Evolutionary conservation across 92 coral and sea anemone genomes (phyloP), one percentile per base, ranked within the genome.

Genomic region (Parazoanthus atlanticus): DNA sequence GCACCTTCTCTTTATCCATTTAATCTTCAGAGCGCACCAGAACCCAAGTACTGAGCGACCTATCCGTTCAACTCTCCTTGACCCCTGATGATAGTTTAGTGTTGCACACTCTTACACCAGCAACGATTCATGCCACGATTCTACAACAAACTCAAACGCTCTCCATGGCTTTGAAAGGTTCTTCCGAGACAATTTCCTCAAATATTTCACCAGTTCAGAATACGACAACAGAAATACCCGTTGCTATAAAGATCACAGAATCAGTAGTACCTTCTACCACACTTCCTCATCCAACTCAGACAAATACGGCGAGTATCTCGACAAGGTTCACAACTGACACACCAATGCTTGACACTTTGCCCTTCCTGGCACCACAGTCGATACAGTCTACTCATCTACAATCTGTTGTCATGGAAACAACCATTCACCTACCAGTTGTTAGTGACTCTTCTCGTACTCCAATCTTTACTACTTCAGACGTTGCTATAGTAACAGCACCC

Each of bases 391-490:
- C 76, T 71, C 21, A 17, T 29, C 17, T 71, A 71, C 76, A 71
- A 29, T 71, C 36, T 71, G 38, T 71, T 71, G 76, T 15, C 76
- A 71, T 71, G 76, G 36, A 26, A 71, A 29, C 76, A 71, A 71
- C 76, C 38, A 9, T 12, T 71, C 19, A 29, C 76, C 19, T 71
- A 3, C 76, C 76, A 71, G 21, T 32, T 71, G 17, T 9, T 71
- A 71, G 76, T 5, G 76, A 71, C 21, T 71, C 38, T 29, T 26
- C 29, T 71, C 76, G 6, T 71, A 15, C 76, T 26, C 38, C 17
- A 29, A 16, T 8, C 38, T 71, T 23, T 26, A 71, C 38, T 71
- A 2, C 76, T 71, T 71, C 76, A 71, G 7, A 10, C 21, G 36
- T 71, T 28, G 76, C 76, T 16, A 29, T 30, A 34, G 2, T 71